Evolutionary conservation across 2,113 vertebrate species (phyloP).

Genomic region (Turnix velox): DNA sequence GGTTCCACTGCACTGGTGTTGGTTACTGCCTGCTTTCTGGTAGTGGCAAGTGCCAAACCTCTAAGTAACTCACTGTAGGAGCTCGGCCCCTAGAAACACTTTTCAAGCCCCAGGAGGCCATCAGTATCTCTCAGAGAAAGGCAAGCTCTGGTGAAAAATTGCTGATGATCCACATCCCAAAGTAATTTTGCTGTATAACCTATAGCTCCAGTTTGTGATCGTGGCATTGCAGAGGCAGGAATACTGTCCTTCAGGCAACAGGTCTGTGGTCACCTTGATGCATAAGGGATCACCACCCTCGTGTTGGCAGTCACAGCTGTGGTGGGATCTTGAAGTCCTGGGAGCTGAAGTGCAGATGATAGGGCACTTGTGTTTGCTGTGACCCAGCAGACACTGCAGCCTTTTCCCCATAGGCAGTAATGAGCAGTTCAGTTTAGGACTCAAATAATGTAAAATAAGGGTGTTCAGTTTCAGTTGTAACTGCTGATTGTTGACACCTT

Average conservation of each 20-base stretch:
- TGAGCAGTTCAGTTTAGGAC: background rate
- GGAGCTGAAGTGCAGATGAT: background rate
- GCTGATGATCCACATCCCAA: background rate
- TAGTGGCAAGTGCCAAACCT: background rate
- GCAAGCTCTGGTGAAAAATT: background rate
- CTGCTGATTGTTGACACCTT: background rate
- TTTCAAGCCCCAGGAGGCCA: background rate
- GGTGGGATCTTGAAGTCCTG: background rate
- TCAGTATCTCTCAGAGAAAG: background rate
- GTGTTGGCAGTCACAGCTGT: accelerated
- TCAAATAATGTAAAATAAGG: background rate
- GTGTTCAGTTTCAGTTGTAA: background rate
- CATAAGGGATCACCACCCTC: background rate
- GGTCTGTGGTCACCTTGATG: background rate
- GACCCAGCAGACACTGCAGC: background rate
- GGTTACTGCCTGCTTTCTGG: background rate
- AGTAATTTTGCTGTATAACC: background rate
- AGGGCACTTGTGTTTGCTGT: background rate
- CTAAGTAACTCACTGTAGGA: background rate
- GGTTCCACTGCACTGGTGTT: background rate
- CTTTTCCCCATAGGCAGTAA: background rate
- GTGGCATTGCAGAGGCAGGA: background rate
- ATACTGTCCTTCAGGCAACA: background rate
- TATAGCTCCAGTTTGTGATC: background rate
- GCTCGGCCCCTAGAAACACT: background rate